These are phyloP conservation scores for Pithys albifrons DNA, from an alignment of 2,113 vertebrate species.

Conservation along the genomic window DNA sequence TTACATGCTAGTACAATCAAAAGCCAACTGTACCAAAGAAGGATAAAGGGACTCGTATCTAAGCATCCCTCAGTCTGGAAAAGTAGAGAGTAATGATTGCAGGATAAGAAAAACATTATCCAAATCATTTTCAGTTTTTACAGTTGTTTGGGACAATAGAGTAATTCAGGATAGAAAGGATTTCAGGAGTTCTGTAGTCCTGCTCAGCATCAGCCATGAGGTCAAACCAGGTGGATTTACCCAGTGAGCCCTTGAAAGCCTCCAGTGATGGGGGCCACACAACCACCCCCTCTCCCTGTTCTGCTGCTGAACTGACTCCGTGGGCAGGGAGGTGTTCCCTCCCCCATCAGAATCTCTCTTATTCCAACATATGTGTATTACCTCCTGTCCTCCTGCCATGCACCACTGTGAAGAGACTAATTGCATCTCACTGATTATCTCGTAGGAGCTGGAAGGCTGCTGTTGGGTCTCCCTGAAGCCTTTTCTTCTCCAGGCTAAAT, in stretches of 20 bases:
- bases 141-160: neutral
- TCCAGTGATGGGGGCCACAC: neutral
- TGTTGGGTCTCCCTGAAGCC: neutral
- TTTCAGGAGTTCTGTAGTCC: neutral
- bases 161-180: neutral
- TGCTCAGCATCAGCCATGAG: neutral
- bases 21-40: neutral
- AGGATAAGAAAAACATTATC: neutral
- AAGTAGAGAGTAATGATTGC: neutral
- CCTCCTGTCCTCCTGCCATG: neutral
- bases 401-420: neutral
- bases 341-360: neutral
- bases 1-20: neutral
- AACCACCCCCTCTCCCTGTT: neutral
- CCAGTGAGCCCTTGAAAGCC: neutral
- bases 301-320: neutral
- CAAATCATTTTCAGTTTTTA: neutral
- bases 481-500: neutral
- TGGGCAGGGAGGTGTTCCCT: accelerated
- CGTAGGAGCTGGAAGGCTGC: neutral
- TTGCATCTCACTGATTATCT: neutral
- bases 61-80: neutral
- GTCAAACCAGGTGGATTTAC: neutral
- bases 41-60: neutral
- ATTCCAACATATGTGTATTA: accelerated